Base-by-base conservation (phyloP, 2,888 invertebrate species). In the Automeris io region DNA sequence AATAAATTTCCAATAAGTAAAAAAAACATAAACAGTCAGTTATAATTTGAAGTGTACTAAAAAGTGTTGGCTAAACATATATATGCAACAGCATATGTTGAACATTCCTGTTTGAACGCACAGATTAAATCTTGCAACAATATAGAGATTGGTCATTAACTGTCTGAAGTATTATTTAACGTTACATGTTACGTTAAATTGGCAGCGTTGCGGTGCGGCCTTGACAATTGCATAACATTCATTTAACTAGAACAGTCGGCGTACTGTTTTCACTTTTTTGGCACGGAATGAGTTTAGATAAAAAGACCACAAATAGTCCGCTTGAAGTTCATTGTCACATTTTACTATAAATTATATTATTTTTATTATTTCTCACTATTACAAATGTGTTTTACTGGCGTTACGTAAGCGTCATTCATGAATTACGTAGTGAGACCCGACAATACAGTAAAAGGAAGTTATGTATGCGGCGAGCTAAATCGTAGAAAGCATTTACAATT, bases 251-350 rank as follows among this genome's bases (percentile, higher is more conserved):
- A 3, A 1, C 29, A 4, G n/a, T 16, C 29, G 13, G 29, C n/a
- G 16, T 5, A 29, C 26, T 26, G 16, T 29, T 29, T 29, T 29
- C 29, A 16, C 29, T 29, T 29, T 29, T 29, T 29, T 29, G 12
- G 2, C 3, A 8, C 8, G 2, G 8, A 29, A 16, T 16, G 16
- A 16, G 16, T 16, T 8, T n/a, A 29, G 8, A 8, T n/a, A 2
- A 9, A 29, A 29, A 29, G n/a, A n/a, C n/a, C n/a, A n/a, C n/a
- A n/a, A n/a, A 16, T 29, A 29, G 16, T 16, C n/a, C n/a, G 16
- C 16, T 29, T 16, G 7, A 29, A 29, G 29, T 29, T 29, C 29
- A 29, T 29, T 29, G 29, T 29, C 29, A 29, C 29, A 16, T 29
- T 2, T 29, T 29, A 16, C n/a, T 8, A 16, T 16, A 7, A 3